Conservation (phyloP, 1,140 invertebrate genomes). For the Drosophila ercepeae region DNA sequence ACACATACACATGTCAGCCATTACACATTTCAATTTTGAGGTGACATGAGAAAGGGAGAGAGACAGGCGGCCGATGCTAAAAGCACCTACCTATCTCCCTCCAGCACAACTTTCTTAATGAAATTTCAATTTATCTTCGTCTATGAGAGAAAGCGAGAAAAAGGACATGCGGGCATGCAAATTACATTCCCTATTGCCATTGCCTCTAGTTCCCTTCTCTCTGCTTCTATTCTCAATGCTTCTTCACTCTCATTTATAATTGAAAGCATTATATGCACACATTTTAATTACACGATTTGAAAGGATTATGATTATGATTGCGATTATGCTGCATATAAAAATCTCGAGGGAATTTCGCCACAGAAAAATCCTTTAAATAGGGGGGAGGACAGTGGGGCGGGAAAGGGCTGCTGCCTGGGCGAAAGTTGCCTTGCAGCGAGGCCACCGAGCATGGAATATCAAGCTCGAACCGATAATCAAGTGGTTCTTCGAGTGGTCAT, state of each 20-base stretch:
- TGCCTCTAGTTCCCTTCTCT: conserved; percentile 7
- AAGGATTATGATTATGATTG: conserved; percentile 59
- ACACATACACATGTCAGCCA: conserved; percentile 53
- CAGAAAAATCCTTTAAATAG: conserved; percentile 38
- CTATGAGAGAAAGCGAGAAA: conserved; percentile 7
- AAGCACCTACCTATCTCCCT: conserved; percentile 15
- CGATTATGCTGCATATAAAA: conserved; percentile 44
- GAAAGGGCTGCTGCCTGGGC: conserved; percentile 25
- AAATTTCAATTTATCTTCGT: conserved; percentile 77
- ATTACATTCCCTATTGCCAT: conserved; percentile 55
- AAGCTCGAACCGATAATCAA: conserved; percentile 53
- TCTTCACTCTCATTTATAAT: conserved; percentile 46
- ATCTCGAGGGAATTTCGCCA: conserved; percentile 23
- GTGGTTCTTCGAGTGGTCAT: conserved; percentile 38
- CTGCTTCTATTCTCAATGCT: not conserved
- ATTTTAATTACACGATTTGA: conserved; percentile 74
- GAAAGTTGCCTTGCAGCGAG: conserved; percentile 59
- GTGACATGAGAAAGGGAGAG: conserved; percentile 31
- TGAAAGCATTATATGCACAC: conserved; percentile 73
- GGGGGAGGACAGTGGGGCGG: conserved; percentile 39
- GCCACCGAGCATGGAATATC: conserved; percentile 26
- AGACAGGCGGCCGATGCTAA: conserved; percentile 1
- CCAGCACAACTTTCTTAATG: conserved; percentile 72
- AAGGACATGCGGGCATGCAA: conserved; percentile 48
- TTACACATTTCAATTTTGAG: conserved; percentile 78